Evolutionary conservation across 92 coral and sea anemone species (phyloP), one percentile per base, ranked within the genome.

Genomic region (Bergia puertoricense): DNA sequence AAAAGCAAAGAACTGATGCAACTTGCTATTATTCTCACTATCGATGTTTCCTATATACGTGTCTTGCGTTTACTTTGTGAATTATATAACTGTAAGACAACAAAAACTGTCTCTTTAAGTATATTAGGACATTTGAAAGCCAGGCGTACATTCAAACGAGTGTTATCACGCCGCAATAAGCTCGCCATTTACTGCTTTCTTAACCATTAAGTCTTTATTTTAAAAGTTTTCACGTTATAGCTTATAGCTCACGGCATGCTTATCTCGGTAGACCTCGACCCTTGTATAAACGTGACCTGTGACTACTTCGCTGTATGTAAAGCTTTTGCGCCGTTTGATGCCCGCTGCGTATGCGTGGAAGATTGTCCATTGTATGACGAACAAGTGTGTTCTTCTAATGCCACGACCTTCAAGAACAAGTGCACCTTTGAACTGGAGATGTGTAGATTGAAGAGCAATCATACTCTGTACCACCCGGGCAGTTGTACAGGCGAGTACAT

Each of bases 391-490:
- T 85, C 88, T 45, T 82, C 88, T 0, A 88, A 91, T 56, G 93
- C 91, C 46, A 71, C 80, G 14, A 91, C 88, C 39, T 88, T 75
- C 78, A 74, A 43, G 43, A 91, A 91, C 85, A 73, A 74, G 42
- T 91, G 93, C 83, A 50, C 59, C 7, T 91, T 82, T 80, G 85
- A 91, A 82, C 85, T 91, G 86, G 91, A 88, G 76, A 79, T 91
- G 81, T 91, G 93, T 69, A 79, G 82, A 82, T 39, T 74, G 30
- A 65, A 37, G 75, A 85, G 77, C 75, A 87, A 81, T 48, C 90
- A 91, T 68, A 87, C 93, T 6, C 69, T 81, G 42, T 87, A 81
- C 81, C 93, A 91, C 77, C 93, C 90, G 8, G 93, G 93, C 14
- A 91, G 93, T 74, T 91, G 93, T 81, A 88, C 87, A 87, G 93